Evolutionary conservation across 2,797 vertebrate species (phyloP), one percentile per base, ranked within the genome.

Genomic region (Margarornis squamiger): DNA sequence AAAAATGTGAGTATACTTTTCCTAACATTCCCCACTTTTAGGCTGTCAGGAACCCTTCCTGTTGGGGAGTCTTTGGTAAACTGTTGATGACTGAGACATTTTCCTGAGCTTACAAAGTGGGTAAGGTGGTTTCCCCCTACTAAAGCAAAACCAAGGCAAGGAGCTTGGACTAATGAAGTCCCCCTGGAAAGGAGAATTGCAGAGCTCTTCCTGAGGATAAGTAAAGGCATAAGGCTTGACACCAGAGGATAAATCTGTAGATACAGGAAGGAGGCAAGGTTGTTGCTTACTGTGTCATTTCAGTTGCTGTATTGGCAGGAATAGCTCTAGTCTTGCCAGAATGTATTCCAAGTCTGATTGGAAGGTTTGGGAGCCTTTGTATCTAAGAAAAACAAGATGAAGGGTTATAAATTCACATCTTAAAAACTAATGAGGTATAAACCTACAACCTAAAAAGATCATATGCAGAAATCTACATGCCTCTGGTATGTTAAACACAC

Each of bases 91-190:
- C 17, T 17, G 34, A 82, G 45, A 14, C 3, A 0, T 86, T 80
- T 86, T 86, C 34, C 45, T 88, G 27, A 63, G 38, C 36, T 62
- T 62, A 41, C 2, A 49, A 26, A 52, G 49, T 45, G 43, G 5
- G 10, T 32, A 24, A 43, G 15, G 4, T 72, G 48, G 3, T 5
- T 34, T 18, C 7, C 8, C 3, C 13, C 2, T 5, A 3, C 19
- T 36, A 26, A 39, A 51, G 36, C 29, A 55, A 76, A 79, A 38
- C 7, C 57, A 73, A 70, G n/a, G 27, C 76, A 90, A 48, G 67
- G 49, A 71, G 23, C 22, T 78, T 59, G 54, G 57, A 38, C 34
- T 68, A 4, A 10, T 67, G 21, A 85, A 81, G 34, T 23, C 12
- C 19, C 7, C 39, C 32, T 61, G 14, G 30, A 73, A 57, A 49